Evolutionary conservation across 2,888 invertebrate genomes (phyloP), one percentile per base, ranked within the genome.

Genomic region (Eupithecia pulchellata): DNA sequence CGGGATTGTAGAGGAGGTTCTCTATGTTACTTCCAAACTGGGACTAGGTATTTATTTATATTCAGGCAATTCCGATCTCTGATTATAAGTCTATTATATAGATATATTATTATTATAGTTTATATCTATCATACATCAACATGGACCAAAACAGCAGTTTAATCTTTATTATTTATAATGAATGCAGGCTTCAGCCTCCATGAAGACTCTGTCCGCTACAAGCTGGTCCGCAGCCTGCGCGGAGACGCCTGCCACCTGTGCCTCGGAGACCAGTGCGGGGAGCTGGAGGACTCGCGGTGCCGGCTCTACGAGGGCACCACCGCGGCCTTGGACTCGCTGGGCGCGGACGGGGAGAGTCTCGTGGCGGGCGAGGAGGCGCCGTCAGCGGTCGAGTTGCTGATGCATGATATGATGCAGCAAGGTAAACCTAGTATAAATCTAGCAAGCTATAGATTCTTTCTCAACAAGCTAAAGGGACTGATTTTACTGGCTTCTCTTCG

Each of bases 231-330:
- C 4, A 52, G 65, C 74, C 79, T 80, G 0, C 76, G 78, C 1
- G 66, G 71, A 0, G 79, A 78, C 5, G 72, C 71, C n/a, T 89
- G 89, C 71, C 78, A 72, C 20, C 61, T 89, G 17, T 91, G 90
- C 78, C 86, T 83, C 60, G 82, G 78, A 0, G 76, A 80, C 4
- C 81, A 87, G 55, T 91, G 91, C 68, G 55, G 85, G 3, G 58
- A 62, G 11, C 72, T 87, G 42, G 78, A 82, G 13, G 73, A 78
- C 13, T 68, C 80, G 0, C 77, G 82, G 62, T 87, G 90, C 65
- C 81, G 83, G 11, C 90, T 89, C 78, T 89, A 88, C 67, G 75
- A 78, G 5, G 82, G 83, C 4, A 77, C 80, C 0, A 74, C 79
- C 0, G 78, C 73, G 0, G 62, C 86, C 20, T 30, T 60, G 8